Conservation (phyloP, 2,888 invertebrate species). For the Amphipyra berbera region DNA sequence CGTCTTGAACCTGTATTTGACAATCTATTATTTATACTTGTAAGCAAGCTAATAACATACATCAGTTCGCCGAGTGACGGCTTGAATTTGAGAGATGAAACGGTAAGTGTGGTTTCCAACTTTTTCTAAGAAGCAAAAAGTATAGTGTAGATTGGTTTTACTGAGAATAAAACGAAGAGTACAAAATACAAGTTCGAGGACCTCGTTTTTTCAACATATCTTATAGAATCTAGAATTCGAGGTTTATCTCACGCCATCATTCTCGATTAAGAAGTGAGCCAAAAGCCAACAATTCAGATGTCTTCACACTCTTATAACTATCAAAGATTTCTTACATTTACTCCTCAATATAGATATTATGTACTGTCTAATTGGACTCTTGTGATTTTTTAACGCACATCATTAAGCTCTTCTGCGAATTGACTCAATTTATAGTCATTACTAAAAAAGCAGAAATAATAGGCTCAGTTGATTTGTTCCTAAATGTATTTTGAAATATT, state of each 20-base stretch:
- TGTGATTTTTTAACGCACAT: too few relatives aligned
- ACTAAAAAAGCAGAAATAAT: too few relatives aligned
- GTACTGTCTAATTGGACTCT: too few relatives aligned
- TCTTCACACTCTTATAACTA: too few relatives aligned
- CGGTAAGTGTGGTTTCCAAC: neutral
- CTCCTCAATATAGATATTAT: too few relatives aligned
- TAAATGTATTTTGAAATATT: neutral
- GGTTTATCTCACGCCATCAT: too few relatives aligned
- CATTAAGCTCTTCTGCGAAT: too few relatives aligned
- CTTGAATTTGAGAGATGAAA: slow-evolving; percentile 12
- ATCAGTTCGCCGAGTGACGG: slow-evolving; percentile 26
- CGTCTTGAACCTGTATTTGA: slow-evolving; percentile 30
- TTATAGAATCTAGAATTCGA: too few relatives aligned
- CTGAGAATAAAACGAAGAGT: slow-evolving; percentile 2
- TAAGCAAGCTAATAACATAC: slow-evolving; percentile 19
- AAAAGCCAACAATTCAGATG: too few relatives aligned
- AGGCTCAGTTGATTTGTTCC: neutral
- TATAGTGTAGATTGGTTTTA: slow-evolving; percentile 4
- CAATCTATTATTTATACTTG: slow-evolving; percentile 30
- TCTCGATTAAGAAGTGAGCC: too few relatives aligned
- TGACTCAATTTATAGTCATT: too few relatives aligned
- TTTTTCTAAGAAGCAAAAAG: slow-evolving; percentile 37
- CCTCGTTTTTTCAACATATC: slow-evolving; percentile 3
- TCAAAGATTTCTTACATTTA: too few relatives aligned
- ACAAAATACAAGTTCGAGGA: slow-evolving; percentile 11